Percentiles rank a stretch among this genome's conserved stretches.
These are phyloP conservation scores for Acanthoscelides obtectus DNA, from an alignment of 2,888 invertebrate species.

Conservation along the genomic window DNA sequence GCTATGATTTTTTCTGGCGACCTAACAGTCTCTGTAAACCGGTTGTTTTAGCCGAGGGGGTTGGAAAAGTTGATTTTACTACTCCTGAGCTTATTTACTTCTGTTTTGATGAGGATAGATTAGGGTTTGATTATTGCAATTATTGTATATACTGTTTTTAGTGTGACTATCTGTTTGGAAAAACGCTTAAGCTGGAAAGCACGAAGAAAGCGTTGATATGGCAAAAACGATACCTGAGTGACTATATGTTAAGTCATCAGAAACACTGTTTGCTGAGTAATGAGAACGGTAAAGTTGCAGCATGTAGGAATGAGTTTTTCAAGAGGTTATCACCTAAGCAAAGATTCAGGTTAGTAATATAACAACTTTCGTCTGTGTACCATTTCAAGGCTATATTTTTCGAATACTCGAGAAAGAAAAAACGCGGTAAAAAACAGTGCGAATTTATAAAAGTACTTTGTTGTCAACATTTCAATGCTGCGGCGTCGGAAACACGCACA, in stretches of 20 bases:
- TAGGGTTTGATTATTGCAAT: neutral
- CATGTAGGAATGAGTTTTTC: neutral
- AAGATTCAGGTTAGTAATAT: slow-evolving; percentile 21
- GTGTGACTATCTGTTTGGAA: slow-evolving; percentile 58
- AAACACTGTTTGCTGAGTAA: slow-evolving; percentile 18
- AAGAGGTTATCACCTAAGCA: slow-evolving; percentile 7
- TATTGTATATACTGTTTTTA: slow-evolving; percentile 29
- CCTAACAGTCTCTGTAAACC: no score
- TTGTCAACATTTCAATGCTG: no score
- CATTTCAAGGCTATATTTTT: no score
- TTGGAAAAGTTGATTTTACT: no score
- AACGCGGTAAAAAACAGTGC: no score
- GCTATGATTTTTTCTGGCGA: no score
- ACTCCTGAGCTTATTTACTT: no score
- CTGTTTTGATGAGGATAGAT: neutral
- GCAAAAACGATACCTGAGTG: slow-evolving; percentile 84
- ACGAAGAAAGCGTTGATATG: slow-evolving; percentile 82
- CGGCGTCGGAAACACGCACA: no score
- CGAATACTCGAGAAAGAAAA: no score
- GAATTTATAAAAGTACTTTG: no score
- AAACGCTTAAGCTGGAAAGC: slow-evolving; percentile 76
- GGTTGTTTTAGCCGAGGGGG: no score
- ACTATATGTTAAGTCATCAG: slow-evolving; percentile 54
- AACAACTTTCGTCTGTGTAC: no score
- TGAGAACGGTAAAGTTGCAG: neutral